Evolutionary conservation across 30 jellyfish, hydroid and myxozoan species (phyloP).

Genomic region (Sanderia malayensis): DNA sequence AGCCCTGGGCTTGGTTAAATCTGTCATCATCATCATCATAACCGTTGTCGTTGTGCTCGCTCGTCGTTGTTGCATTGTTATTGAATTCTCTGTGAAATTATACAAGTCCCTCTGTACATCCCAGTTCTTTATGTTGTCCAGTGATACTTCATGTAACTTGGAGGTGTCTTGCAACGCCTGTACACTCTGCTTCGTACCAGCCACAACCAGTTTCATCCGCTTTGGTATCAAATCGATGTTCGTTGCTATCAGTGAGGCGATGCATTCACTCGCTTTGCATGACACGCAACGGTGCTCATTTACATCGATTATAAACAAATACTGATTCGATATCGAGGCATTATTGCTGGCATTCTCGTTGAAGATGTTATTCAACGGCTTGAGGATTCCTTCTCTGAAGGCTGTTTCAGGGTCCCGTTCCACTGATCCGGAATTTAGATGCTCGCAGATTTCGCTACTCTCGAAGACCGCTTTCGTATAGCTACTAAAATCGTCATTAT

Average conservation of each 20-base stretch:
- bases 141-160: constrained; percentile 10
- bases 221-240: constrained; percentile 36
- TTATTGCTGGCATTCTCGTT: background rate
- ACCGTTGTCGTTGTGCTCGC: too few relatives aligned
- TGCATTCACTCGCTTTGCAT: constrained; percentile 44
- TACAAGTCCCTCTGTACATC: constrained; percentile 61
- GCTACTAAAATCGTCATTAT: constrained; percentile 25
- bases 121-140: constrained; percentile 61
- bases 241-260: constrained; percentile 34
- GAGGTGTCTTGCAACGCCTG: constrained; percentile 10
- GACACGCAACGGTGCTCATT: constrained; percentile 48
- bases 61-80: too few relatives aligned
- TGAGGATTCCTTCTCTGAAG: constrained; percentile 35
- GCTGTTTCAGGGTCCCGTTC: constrained; percentile 42
- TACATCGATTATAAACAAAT: constrained; percentile 36
- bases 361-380: constrained; percentile 32
- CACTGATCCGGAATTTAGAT: constrained; percentile 23
- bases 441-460: background rate
- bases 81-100: constrained; percentile 34
- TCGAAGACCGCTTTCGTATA: constrained; percentile 30
- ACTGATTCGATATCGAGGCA: background rate
- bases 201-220: constrained; percentile 43
- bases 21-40: constrained; percentile 11
- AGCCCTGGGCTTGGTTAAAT: constrained; percentile 18
- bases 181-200: constrained; percentile 45